A percentile compares a stretch with the other conserved stretches of the same genome.
Evolutionary conservation across 2,113 vertebrate genomes (phyloP).

Genomic region (Dromaius novaehollandiae): DNA sequence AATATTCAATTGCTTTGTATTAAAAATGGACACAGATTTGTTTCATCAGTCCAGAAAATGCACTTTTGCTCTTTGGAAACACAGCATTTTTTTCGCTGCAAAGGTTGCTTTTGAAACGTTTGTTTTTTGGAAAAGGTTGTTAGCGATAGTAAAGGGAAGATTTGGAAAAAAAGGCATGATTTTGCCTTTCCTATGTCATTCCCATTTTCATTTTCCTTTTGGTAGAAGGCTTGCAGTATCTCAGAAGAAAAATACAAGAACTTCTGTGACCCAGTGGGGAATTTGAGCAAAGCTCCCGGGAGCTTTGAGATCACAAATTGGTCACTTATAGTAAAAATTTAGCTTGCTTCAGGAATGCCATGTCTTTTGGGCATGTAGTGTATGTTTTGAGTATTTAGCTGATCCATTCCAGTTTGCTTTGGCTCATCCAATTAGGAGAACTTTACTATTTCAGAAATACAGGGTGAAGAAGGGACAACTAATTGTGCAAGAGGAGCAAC

Average conservation of each 20-base stretch:
- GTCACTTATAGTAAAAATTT: rapidly evolving
- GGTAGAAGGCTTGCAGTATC: not conserved
- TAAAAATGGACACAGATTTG: not conserved
- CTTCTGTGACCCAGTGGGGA: not conserved
- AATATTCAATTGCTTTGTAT: not conserved
- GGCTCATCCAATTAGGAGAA: not conserved
- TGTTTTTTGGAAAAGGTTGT: not conserved
- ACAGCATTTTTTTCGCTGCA: not conserved
- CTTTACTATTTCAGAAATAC: rapidly evolving
- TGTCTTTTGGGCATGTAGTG: too few species aligned
- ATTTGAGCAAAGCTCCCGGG: too few species aligned
- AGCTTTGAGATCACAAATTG: too few species aligned
- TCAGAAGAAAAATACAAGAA: not conserved
- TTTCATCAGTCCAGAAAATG: not conserved
- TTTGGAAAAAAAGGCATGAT: not conserved
- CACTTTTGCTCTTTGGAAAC: not conserved
- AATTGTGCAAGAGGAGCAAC: rapidly evolving
- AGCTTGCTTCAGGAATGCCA: not conserved
- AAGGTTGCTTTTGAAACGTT: not conserved
- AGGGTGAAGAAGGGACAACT: not conserved
- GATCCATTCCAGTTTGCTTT: not conserved
- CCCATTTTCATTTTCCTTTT: too few species aligned
- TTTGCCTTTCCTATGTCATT: not conserved
- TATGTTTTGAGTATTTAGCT: too few species aligned
- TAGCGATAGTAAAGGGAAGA: not conserved